Conservation (phyloP, 2,797 vertebrate species). For the Melanotaenia maccullochi region DNA sequence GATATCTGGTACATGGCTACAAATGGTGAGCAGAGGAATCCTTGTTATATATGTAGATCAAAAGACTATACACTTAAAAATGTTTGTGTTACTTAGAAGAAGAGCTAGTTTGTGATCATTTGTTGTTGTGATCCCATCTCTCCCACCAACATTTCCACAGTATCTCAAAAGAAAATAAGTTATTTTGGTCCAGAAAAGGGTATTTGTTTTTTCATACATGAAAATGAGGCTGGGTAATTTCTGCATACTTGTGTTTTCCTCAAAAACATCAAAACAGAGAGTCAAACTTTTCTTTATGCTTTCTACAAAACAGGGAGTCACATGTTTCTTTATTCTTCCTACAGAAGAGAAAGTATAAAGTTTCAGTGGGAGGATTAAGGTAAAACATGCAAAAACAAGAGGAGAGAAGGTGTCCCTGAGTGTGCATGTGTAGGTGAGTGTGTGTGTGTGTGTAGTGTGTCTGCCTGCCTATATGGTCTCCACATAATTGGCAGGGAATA, state of each 20-base stretch:
- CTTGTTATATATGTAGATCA: conserved; percentile 67
- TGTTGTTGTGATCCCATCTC: conserved; percentile 60
- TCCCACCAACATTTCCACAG: conserved; percentile 62
- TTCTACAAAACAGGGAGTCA: conserved; percentile 48
- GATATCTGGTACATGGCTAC: conserved; percentile 61
- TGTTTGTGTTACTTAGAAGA: conserved; percentile 60
- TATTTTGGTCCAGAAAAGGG: conserved; percentile 76
- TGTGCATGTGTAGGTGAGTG: conserved; percentile 42
- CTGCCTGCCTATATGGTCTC: conserved; percentile 79
- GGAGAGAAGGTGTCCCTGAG: conserved; percentile 75
- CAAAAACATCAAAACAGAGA: conserved; percentile 53
- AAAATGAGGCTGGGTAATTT: conserved; percentile 71
- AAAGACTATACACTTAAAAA: conserved; percentile 59
- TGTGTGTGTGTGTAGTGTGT: conserved; percentile 24
- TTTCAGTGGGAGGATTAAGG: conserved; percentile 69
- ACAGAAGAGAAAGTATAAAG: conserved; percentile 60
- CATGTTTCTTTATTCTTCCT: conserved; percentile 52
- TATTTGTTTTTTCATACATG: conserved; percentile 56
- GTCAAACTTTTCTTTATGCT: conserved; percentile 53
- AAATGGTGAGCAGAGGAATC: conserved; percentile 64
- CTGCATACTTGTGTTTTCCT: conserved; percentile 60
- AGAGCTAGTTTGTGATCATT: conserved; percentile 74
- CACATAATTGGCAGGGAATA: conserved; percentile 86
- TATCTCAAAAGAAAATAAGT: conserved; percentile 73
- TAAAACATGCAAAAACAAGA: conserved; percentile 59